These are phyloP conservation scores for Misgurnus mizolepis DNA, from an alignment of 2,113 vertebrate species.

Conservation along the genomic window DNA sequence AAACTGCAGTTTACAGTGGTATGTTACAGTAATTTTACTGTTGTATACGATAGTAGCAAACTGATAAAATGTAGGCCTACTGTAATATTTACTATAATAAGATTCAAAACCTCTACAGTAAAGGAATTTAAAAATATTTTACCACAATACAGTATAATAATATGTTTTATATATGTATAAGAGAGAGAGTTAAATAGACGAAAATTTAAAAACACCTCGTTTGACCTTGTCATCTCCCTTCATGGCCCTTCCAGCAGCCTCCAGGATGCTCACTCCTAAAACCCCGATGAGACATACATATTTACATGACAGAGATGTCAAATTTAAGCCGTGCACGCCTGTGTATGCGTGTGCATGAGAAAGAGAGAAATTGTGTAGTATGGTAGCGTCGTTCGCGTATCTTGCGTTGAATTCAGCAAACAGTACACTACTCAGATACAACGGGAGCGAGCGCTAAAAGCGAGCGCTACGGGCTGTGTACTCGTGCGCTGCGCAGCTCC, in stretches of 20 bases:
- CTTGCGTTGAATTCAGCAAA: conserved; percentile 6
- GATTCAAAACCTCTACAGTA: too few species aligned
- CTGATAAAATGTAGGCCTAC: too few species aligned
- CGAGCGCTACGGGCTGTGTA: neutral
- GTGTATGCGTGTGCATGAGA: conserved; percentile 1
- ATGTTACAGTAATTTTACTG: too few species aligned
- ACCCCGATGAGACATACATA: neutral
- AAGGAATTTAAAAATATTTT: too few species aligned
- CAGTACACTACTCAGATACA: neutral
- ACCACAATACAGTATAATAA: too few species aligned
- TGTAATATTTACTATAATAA: too few species aligned
- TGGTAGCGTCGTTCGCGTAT: neutral
- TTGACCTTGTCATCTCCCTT: conserved; percentile 37
- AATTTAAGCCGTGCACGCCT: conserved; percentile 2
- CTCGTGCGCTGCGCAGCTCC: conserved; percentile 21
- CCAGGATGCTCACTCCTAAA: neutral
- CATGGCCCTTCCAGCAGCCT: conserved; percentile 1
- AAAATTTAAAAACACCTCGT: conserved; percentile 16
- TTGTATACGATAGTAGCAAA: too few species aligned
- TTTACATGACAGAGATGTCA: conserved; percentile 16
- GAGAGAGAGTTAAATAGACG: neutral
- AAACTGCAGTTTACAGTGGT: too few species aligned
- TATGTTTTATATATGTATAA: neutral
- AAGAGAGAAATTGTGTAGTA: neutral
- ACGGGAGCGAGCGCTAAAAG: neutral